Evolutionary conservation across 2,797 vertebrate genomes (phyloP), one percentile per base, ranked within the genome.

Genomic region (Tokudaia tokunoshimensis): DNA sequence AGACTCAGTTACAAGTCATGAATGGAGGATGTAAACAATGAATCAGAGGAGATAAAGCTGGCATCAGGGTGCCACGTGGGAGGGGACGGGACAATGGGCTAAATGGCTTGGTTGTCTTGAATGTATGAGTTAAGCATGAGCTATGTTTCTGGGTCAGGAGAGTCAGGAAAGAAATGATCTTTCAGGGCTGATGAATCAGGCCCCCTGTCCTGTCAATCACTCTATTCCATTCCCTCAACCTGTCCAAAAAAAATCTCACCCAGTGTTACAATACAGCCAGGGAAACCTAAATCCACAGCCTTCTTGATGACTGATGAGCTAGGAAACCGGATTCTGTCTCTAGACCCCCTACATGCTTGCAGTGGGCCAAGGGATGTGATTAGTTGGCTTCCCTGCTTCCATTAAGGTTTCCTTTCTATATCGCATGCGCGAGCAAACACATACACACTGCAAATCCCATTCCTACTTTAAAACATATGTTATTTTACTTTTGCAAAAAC

Each of bases 401-500:
- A 57, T 89, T 41, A 94, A 80, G 47, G 76, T 41, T 17, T 92
- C 61, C 26, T 92, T 72, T 92, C 67, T 34, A 12, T 41, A 2
- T 41, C 41, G 41, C 41, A 41, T 41, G 41, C 41, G 41, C 41
- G 3, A 41, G 41, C 41, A 41, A 41, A 41, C 80, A 61, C 80
- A 67, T 0, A 6, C 44, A 24, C 6, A 37, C 83, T 85, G 61
- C 24, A 91, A 91, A 82, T 81, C 47, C 37, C 13, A 20, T 75
- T 91, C 17, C 47, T 92, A 87, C 89, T 86, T 89, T 92, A 94
- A 92, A 12, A 75, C 63, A 84, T 11, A 31, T 82, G 52, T 47
- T 70, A 90, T 83, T 94, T 95, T 85, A 55, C 52, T 94, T 88
- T 92, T 67, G 37, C 75, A 95, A 91, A 90, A 37, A 83, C 67